Conservation (phyloP, 2,888 invertebrate species). For the Lasioglossum lativentre region DNA sequence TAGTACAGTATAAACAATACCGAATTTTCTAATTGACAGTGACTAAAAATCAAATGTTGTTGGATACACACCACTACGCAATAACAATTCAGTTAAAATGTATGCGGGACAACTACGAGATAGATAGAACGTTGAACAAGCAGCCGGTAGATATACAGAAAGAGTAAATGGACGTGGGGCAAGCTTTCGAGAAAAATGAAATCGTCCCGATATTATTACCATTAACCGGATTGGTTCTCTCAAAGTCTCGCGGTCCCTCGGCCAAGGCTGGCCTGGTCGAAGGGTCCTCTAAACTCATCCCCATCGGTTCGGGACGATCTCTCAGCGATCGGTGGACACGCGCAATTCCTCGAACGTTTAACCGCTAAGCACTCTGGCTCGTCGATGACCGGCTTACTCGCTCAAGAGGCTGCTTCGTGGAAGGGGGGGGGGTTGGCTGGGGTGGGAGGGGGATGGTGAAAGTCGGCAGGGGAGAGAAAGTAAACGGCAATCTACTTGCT, state of each 20-base stretch:
- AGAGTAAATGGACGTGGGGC: not conserved
- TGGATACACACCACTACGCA: not conserved
- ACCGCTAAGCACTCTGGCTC: conserved; percentile 70
- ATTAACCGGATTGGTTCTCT: conserved; percentile 33
- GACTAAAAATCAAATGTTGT: not conserved
- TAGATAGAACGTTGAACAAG: not conserved
- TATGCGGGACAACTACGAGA: not conserved
- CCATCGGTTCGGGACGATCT: conserved; percentile 18
- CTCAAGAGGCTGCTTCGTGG: conserved; percentile 18
- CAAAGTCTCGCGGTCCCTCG: conserved; percentile 8
- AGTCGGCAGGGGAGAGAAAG: conserved; percentile 51
- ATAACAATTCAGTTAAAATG: not conserved
- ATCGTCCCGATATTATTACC: conserved; percentile 32
- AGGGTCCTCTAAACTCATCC: conserved; percentile 7
- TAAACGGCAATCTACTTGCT: conserved; percentile 77
- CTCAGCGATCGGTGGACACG: conserved; percentile 34
- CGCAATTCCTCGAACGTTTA: conserved; percentile 74
- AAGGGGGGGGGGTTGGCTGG: not conserved
- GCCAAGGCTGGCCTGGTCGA: not conserved
- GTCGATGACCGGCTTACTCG: conserved; percentile 65
- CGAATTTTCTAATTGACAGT: too few relatives aligned
- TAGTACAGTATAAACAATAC: too few relatives aligned
- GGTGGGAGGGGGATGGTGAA: not conserved
- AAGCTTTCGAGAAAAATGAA: conserved; percentile 12
- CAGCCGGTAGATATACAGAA: not conserved